Conservation (phyloP, 2,797 vertebrate species). For the Fringilla coelebs region DNA sequence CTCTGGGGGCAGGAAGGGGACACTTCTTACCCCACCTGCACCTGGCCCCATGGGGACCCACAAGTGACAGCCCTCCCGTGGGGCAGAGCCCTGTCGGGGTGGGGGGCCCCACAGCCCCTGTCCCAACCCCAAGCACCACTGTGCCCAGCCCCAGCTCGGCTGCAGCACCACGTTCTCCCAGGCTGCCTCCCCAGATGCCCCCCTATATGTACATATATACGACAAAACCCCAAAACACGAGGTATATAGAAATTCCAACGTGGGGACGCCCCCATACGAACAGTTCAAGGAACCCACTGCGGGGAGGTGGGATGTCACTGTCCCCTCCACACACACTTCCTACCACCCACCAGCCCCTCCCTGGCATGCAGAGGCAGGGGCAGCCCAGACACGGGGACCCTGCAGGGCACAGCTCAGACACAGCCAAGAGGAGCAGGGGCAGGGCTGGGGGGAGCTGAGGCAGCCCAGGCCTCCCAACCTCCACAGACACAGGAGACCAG, state of each 20-base stretch:
- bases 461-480: neutral
- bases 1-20: neutral
- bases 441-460: neutral
- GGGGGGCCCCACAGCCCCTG: rapidly evolving
- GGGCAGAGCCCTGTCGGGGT: neutral
- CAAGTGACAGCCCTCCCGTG: neutral
- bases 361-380: neutral
- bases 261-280: conserved; percentile 58
- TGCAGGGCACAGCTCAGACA: neutral
- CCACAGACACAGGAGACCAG: neutral
- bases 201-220: conserved; percentile 56
- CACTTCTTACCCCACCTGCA: neutral
- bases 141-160: neutral
- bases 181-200: neutral
- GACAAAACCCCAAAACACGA: conserved; percentile 68
- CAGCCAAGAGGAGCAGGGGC: neutral
- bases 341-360: neutral
- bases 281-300: conserved; percentile 69
- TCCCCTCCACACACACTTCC: neutral
- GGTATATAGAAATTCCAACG: conserved; percentile 71
- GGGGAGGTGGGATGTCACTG: neutral
- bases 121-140: neutral
- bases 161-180: neutral
- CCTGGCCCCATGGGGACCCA: neutral
- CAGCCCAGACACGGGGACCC: neutral